phyloP scores from a whole-genome alignment of 1,140 invertebrate genomes.

The Calliphora vicina region DNA sequence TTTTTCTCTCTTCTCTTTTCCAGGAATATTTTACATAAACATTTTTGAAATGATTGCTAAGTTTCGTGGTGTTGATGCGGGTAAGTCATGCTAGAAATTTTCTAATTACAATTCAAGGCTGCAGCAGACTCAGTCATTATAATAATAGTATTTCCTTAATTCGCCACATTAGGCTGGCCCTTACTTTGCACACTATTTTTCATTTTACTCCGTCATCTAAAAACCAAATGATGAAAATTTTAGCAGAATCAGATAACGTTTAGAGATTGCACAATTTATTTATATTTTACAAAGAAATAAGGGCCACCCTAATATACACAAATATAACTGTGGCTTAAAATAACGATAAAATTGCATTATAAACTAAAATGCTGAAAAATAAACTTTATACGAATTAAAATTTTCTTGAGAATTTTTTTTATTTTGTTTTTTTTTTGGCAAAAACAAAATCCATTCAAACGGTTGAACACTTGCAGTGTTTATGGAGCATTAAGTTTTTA shows the following conservation, averaged over 20 bases:
- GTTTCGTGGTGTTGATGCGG: neutral
- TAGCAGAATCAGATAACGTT: too few relatives aligned
- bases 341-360: neutral
- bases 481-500: neutral
- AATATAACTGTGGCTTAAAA: neutral
- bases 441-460: neutral
- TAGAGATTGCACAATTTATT: too few relatives aligned
- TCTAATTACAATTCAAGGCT: constrained; percentile 5
- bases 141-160: neutral
- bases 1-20: neutral
- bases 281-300: too few relatives aligned
- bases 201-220: too few relatives aligned
- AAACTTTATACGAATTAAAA: neutral
- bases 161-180: too few relatives aligned
- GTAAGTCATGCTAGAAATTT: neutral
- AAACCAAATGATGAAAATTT: too few relatives aligned
- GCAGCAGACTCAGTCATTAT: neutral
- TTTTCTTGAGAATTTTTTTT: neutral
- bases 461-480: constrained; percentile 8
- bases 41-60: neutral
- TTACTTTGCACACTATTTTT: too few relatives aligned
- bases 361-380: neutral
- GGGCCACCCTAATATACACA: too few relatives aligned
- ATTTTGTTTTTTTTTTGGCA: neutral
- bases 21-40: neutral